Base-by-base conservation (phyloP, 2,113 vertebrate genomes). In the Ictidomys tridecemlineatus region DNA sequence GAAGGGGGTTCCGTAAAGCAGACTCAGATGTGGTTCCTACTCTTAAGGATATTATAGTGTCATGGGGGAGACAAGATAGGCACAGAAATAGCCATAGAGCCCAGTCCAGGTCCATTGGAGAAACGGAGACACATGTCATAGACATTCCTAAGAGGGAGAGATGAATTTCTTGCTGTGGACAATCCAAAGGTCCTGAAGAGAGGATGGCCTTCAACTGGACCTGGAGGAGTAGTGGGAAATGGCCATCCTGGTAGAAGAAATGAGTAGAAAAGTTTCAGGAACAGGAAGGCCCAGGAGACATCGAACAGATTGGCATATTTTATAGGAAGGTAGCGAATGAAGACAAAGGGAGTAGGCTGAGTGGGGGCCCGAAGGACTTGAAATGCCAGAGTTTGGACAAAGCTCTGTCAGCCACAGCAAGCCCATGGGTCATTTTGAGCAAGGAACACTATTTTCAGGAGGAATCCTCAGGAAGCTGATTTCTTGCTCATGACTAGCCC, bases 381-480 rank as follows among this genome's bases (percentile, higher is more conserved):
- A 78, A 45, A 80, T 76, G 63, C 73, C 85, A 58, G 85, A 30
- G 4, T 76, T 53, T 91, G 37, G 17, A 88, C 30, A 70, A 72
- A n/a, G 89, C 42, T 93, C 78, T 61, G 9, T 39, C 78, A 67
- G 69, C 32, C 53, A 8, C 22, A 11, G 28, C 37, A 83, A 96
- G 72, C 17, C 13, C 13, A 34, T 7, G 42, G 74, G 28, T 67
- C 84, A 85, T 84, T 72, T 56, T 58, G n/a, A 80, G 53, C 39
- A 89, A 95, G 69, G 56, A n/a, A 39, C 7, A 6, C 9, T 63
- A 85, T 56, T 92, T 95, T 32, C 93, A 77, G 69, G 58, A 90
- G 51, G 22, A 39, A n/a, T 76, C 26, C 24, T 45, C 9, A 91
- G n/a, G 58, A 95, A 69, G 73, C 53, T 73, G 24, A 8, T 1